Percentiles rank a stretch among this genome's conserved stretches.
phyloP scores from a whole-genome alignment of 2,797 vertebrate species.

The Spinus olivaceus region DNA sequence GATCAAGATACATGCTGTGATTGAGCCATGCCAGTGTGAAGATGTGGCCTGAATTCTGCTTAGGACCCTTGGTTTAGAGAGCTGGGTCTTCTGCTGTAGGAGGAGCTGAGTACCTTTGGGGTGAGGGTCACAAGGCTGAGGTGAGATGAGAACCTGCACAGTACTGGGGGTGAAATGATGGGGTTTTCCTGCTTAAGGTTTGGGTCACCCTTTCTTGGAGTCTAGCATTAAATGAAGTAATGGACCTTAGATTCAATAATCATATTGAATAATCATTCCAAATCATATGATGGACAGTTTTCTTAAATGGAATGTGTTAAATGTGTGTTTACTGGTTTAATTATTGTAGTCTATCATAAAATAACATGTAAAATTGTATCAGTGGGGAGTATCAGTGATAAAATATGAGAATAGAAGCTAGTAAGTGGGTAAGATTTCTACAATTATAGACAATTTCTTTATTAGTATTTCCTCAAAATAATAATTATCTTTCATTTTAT shows the following conservation, averaged over 20 bases:
- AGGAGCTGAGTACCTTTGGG: background rate
- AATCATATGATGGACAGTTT: background rate
- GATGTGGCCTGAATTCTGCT: background rate
- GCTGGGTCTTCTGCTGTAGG: background rate
- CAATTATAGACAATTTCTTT: background rate
- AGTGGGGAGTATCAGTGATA: background rate
- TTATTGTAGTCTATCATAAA: background rate
- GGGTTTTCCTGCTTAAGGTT: rapidly evolving
- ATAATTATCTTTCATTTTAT: background rate
- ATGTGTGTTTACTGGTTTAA: background rate
- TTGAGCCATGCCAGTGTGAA: background rate
- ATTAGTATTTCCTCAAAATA: background rate
- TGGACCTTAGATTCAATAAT: background rate
- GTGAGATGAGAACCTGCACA: background rate
- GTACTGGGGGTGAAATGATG: background rate
- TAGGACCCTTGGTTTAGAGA: background rate
- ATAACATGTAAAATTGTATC: background rate
- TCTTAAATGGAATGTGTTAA: background rate
- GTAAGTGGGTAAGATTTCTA: background rate
- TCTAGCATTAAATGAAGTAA: background rate
- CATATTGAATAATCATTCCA: too few species aligned
- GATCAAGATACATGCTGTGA: background rate
- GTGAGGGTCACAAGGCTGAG: background rate
- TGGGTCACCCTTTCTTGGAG: background rate
- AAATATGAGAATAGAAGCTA: background rate